These are phyloP conservation scores for Pantelozetes paolii DNA, from an alignment of 2,888 invertebrate genomes.

Conservation along the genomic window DNA sequence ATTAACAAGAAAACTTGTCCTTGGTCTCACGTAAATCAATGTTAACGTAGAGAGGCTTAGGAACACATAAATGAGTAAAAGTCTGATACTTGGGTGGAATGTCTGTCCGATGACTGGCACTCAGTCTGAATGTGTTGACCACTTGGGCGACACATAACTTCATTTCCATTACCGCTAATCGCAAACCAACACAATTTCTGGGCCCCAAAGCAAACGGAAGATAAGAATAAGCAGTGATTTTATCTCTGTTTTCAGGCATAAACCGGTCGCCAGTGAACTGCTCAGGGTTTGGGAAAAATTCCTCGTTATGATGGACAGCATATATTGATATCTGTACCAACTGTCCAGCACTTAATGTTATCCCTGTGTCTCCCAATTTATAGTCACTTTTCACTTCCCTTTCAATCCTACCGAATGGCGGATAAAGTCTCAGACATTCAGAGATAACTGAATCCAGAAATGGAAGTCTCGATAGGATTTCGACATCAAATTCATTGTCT, in stretches of 20 bases:
- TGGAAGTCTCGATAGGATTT: not conserved
- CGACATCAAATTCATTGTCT: conserved; percentile 1
- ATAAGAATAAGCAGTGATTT: conserved; percentile 43
- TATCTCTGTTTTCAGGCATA: conserved; percentile 46
- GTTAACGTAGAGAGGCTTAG: not conserved
- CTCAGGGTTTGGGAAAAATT: conserved; percentile 61
- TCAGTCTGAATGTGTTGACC: not conserved
- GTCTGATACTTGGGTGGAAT: conserved; percentile 7
- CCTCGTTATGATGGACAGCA: conserved; percentile 61
- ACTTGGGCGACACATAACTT: conserved; percentile 9
- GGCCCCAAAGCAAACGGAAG: conserved; percentile 47
- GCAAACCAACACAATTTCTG: conserved; percentile 46
- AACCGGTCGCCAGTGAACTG: conserved; percentile 58
- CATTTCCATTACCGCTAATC: conserved; percentile 12
- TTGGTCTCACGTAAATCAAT: too few species aligned
- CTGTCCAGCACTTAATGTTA: conserved; percentile 47
- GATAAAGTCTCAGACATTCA: conserved; percentile 41
- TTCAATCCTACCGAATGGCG: conserved; percentile 21
- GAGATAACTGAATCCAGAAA: conserved; percentile 44
- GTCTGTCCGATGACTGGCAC: not conserved
- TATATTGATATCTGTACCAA: conserved; percentile 58
- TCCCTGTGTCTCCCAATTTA: conserved; percentile 3
- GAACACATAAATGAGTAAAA: not conserved
- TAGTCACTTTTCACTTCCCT: conserved; percentile 36
- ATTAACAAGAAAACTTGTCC: too few species aligned